A percentile compares a stretch with the other conserved stretches of the same genome.
phyloP scores from a whole-genome alignment of 1,140 invertebrate species.

The Cydia amplana region DNA sequence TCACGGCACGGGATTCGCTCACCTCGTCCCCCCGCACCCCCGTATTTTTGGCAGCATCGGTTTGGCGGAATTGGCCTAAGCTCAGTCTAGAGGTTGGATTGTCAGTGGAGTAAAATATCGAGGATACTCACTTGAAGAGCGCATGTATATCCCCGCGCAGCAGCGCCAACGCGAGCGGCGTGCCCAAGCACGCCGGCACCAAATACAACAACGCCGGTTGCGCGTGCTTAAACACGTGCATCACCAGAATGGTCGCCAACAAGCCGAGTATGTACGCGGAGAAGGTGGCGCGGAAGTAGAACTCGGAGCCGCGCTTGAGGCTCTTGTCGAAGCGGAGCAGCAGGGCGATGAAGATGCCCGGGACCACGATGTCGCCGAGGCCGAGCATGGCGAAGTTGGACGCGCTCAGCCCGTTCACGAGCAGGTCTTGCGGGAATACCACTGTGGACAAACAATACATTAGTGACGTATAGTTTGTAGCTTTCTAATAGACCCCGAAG shows the following conservation, averaged over 20 bases:
- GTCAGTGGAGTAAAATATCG: no score
- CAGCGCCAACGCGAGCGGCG: slow-evolving; percentile 92
- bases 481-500: no score
- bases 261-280: slow-evolving; percentile 96
- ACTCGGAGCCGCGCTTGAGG: slow-evolving; percentile 91
- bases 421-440: slow-evolving; percentile 98
- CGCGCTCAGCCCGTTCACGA: slow-evolving; percentile 94
- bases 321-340: slow-evolving; percentile 97
- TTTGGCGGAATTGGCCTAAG: no score
- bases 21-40: no score
- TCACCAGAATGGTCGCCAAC: slow-evolving; percentile 96
- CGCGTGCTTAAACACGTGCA: slow-evolving; percentile 99
- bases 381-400: slow-evolving; percentile 99
- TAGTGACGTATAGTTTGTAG: not conserved
- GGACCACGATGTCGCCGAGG: slow-evolving; percentile 99
- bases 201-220: slow-evolving; percentile 98
- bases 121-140: slow-evolving; percentile 95
- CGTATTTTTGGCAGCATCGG: no score
- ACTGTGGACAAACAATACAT: slow-evolving; percentile 81
- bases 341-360: slow-evolving; percentile 99
- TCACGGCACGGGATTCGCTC: no score
- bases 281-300: slow-evolving; percentile 97
- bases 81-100: no score
- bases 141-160: slow-evolving; percentile 94
- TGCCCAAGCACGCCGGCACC: slow-evolving; percentile 96